Percentiles rank a stretch among this genome's conserved stretches.
Evolutionary conservation across 2,888 invertebrate genomes (phyloP).

Genomic region (Cantharis lateralis): DNA sequence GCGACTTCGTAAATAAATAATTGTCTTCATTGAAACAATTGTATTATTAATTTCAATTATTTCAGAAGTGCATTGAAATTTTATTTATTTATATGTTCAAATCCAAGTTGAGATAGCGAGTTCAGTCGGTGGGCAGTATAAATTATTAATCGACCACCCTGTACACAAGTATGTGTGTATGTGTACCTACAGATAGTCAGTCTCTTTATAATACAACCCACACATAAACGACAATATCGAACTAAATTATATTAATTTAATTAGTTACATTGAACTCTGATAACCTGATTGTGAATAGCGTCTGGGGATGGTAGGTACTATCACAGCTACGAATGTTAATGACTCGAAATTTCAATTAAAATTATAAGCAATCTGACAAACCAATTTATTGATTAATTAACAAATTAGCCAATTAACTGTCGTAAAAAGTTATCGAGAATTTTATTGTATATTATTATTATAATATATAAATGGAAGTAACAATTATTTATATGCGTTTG

Average conservation of each 20-base stretch:
- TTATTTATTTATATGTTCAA: constrained; percentile 5
- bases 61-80: constrained; percentile 10
- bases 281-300: constrained; percentile 42
- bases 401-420: constrained; percentile 57
- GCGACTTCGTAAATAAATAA: constrained; percentile 30
- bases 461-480: not conserved
- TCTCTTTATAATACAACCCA: constrained; percentile 7
- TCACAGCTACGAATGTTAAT: constrained; percentile 63
- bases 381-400: constrained; percentile 58
- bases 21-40: constrained; percentile 23
- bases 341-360: constrained; percentile 74
- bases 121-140: constrained; percentile 9
- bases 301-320: constrained; percentile 55
- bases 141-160: constrained; percentile 18
- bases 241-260: constrained; percentile 43
- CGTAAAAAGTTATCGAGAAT: no score
- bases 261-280: constrained; percentile 43
- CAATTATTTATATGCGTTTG: not conserved
- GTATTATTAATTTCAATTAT: constrained; percentile 21
- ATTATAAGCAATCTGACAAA: constrained; percentile 54
- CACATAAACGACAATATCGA: constrained; percentile 13
- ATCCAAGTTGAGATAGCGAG: constrained; percentile 7
- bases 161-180: not conserved
- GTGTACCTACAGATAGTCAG: not conserved
- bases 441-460: no score